phyloP scores from a whole-genome alignment of 64 coral and sea anemone species.

The Pocillopora damicornis region DNA sequence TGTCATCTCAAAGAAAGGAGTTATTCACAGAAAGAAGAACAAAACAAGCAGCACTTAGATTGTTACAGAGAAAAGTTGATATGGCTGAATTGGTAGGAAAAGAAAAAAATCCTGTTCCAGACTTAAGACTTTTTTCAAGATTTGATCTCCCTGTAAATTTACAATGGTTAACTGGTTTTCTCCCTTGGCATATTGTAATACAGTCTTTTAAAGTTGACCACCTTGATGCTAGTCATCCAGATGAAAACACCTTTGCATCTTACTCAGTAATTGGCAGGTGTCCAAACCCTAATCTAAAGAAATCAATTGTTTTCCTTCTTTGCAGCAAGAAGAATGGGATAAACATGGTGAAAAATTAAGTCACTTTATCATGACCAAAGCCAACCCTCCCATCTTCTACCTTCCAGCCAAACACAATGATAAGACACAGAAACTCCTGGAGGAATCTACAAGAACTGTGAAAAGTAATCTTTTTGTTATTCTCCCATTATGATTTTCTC shows the following conservation, averaged over 20 bases:
- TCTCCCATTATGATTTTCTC: too few relatives aligned
- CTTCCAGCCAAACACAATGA: conserved; percentile 92
- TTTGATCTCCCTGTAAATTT: too few relatives aligned
- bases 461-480: conserved; percentile 35
- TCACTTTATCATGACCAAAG: conserved; percentile 89
- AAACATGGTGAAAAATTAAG: conserved; percentile 80
- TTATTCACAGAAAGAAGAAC: conserved; percentile 78
- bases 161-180: too few relatives aligned
- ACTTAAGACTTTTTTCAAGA: not conserved
- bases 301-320: conserved; percentile 6
- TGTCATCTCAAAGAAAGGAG: conserved; percentile 62
- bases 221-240: too few relatives aligned
- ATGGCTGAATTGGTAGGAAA: conserved; percentile 74
- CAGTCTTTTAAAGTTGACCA: too few relatives aligned
- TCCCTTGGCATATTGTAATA: too few relatives aligned
- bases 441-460: conserved; percentile 84
- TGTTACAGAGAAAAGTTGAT: conserved; percentile 82
- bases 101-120: not conserved
- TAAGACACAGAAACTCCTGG: conserved; percentile 78
- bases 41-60: conserved; percentile 81
- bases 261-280: too few relatives aligned
- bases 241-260: too few relatives aligned
- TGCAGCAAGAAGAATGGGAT: conserved; percentile 98
- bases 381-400: conserved; percentile 87
- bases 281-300: not conserved